Evolutionary conservation across 2,797 vertebrate genomes (phyloP).

Genomic region (Distichodus sexfasciatus): DNA sequence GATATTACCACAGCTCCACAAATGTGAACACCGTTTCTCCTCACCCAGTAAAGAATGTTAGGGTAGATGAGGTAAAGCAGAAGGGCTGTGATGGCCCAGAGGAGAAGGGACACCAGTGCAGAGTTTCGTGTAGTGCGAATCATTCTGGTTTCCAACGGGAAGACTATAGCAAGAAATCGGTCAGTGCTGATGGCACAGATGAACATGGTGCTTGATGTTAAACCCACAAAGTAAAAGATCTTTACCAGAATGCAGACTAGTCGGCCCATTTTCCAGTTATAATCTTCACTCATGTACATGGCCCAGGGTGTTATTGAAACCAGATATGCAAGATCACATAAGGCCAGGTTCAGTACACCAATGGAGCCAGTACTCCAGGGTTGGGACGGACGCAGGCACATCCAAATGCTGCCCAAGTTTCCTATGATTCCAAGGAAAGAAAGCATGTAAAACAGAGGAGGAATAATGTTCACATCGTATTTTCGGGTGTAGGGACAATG

Average conservation of each 20-base stretch:
- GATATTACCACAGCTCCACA: slow-evolving; percentile 47
- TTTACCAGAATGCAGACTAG: slow-evolving; percentile 38
- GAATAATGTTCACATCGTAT: slow-evolving; percentile 24
- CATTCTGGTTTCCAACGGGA: slow-evolving; percentile 45
- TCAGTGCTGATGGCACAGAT: slow-evolving; percentile 48
- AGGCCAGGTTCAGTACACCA: slow-evolving; percentile 49
- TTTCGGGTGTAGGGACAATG: slow-evolving; percentile 35
- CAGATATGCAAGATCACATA: slow-evolving; percentile 48
- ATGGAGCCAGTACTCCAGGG: slow-evolving; percentile 51
- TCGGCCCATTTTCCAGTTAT: slow-evolving; percentile 42
- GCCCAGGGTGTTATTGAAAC: slow-evolving; percentile 43
- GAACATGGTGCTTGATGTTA: slow-evolving; percentile 54
- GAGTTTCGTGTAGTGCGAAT: slow-evolving; percentile 43
- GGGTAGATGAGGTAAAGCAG: slow-evolving; percentile 52
- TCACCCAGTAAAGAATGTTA: slow-evolving; percentile 44
- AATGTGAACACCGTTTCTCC: slow-evolving; percentile 25
- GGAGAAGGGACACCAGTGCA: slow-evolving; percentile 40
- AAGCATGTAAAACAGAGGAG: slow-evolving; percentile 36
- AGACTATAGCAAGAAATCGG: slow-evolving; percentile 48
- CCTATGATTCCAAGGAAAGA: slow-evolving; percentile 42
- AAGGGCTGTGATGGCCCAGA: slow-evolving; percentile 47
- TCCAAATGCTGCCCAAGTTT: slow-evolving; percentile 48
- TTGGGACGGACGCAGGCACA: slow-evolving; percentile 35
- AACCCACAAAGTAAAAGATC: slow-evolving; percentile 40
- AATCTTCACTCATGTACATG: slow-evolving; percentile 35